Percentiles rank a stretch among this genome's conserved stretches.
These are phyloP conservation scores for Ictidomys tridecemlineatus DNA, from an alignment of 2,113 vertebrate species.

Conservation along the genomic window DNA sequence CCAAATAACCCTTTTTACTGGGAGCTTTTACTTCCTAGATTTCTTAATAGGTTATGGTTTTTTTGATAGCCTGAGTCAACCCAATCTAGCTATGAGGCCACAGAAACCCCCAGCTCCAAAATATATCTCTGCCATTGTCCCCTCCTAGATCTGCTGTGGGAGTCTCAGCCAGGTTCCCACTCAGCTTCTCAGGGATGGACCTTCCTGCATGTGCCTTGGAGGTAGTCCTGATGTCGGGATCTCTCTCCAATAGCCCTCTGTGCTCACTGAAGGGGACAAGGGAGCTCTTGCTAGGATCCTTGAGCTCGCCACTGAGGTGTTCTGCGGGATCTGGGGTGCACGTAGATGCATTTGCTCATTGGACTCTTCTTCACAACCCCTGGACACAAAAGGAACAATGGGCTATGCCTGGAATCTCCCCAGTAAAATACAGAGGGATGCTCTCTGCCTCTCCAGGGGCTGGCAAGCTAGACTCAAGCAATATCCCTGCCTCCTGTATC, in stretches of 20 bases:
- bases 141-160: not conserved
- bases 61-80: not conserved
- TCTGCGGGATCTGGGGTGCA: not conserved
- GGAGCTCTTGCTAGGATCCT: not conserved
- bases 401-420: not conserved
- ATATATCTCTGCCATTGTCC: not conserved
- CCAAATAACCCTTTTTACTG: not conserved
- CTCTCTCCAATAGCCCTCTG: not conserved
- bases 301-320: not conserved
- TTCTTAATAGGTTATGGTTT: not conserved
- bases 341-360: not conserved
- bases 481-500: not conserved
- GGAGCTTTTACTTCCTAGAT: not conserved
- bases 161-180: not conserved
- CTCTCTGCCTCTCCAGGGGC: not conserved
- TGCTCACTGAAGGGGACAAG: not conserved
- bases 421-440: not conserved
- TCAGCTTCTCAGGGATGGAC: not conserved
- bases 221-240: not conserved
- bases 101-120: not conserved
- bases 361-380: not conserved
- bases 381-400: not conserved
- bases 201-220: not conserved
- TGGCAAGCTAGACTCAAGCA: not conserved
- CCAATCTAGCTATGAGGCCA: not conserved